Evolutionary conservation across 1,140 invertebrate genomes (phyloP).

Genomic region (Euglossa dilemma): DNA sequence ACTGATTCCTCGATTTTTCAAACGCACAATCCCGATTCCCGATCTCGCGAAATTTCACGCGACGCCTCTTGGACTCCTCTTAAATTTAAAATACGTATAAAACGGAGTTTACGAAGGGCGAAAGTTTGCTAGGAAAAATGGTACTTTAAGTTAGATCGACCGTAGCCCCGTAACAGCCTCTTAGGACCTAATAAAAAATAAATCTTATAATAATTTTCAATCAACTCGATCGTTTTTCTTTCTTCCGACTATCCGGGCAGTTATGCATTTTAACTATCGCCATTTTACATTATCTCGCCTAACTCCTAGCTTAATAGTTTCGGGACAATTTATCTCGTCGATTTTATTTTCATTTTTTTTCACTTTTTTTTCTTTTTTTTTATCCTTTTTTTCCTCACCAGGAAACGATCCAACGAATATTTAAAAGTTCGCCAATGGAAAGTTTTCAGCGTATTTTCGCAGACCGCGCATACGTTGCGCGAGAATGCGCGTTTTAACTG

Average conservation of each 20-base stretch:
- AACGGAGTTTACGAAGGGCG: neutral
- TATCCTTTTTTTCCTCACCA: neutral
- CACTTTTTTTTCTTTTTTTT: neutral
- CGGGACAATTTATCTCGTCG: neutral
- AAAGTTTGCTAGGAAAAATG: neutral
- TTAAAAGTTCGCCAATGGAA: neutral
- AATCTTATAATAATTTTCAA: slow-evolving; percentile 33
- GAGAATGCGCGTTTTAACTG: neutral
- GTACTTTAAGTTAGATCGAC: slow-evolving; percentile 1
- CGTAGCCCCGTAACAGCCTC: slow-evolving; percentile 8
- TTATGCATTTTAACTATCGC: slow-evolving; percentile 47
- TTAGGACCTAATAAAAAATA: slow-evolving; percentile 39
- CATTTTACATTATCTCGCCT: slow-evolving; percentile 31
- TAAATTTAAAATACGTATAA: neutral
- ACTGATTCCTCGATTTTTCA: neutral
- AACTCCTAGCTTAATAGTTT: slow-evolving; percentile 36
- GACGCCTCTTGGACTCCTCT: neutral
- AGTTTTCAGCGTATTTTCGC: neutral
- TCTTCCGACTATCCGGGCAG: slow-evolving; percentile 38
- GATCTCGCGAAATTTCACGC: neutral
- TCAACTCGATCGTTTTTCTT: slow-evolving; percentile 30
- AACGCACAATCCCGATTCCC: neutral
- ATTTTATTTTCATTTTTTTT: neutral
- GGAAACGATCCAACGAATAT: slow-evolving; percentile 23
- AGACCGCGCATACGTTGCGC: neutral